Evolutionary conservation across 2,797 vertebrate genomes (phyloP), one percentile per base, ranked within the genome.

Genomic region (Peromyscus eremicus): DNA sequence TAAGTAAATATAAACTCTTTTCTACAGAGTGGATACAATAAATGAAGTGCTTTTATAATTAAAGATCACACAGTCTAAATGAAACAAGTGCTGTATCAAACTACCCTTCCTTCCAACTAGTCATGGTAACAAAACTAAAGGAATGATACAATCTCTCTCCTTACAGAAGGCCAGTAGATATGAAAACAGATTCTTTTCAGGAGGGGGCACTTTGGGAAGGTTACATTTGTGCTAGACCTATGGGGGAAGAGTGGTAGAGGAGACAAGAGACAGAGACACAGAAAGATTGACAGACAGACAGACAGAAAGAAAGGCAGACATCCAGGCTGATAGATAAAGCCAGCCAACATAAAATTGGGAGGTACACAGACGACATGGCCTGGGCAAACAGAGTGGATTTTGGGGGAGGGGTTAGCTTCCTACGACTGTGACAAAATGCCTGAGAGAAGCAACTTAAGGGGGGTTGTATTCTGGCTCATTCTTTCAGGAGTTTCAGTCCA

Each of bases 381-480:
- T 0, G 3, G 13, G 21, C 7, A 2, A 34, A 3, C 32, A 29
- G 55, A 34, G 13, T 4, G 11, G 55, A 43, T 1, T 0, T 21
- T 10, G 4, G 3, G 0, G 2, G 9, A 43, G 19, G 27, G 5
- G 37, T 5, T 10, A 64, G 32, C 60, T n/a, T 77, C 60, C 34
- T 27, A 14, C 8, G 1, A 1, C 73, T 19, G 8, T 64, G 73
- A 7, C 57, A 77, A 25, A 89, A 49, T 49, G 0, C 17, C 57
- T 17, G 21, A 29, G 32, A 46, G 64, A 64, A 62, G 8, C 60
- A 10, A 16, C 9, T 64, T n/a, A 34, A 76, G 25, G 55, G 52
- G 4, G 6, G 4, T 14, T 13, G 4, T 32, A 16, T 49, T 77
- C 23, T 64, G 32, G 40, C 43, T 66, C 55, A n/a, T 6, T 23